Base-by-base conservation (phyloP, 2,113 vertebrate genomes). In the Gymnogyps californianus region DNA sequence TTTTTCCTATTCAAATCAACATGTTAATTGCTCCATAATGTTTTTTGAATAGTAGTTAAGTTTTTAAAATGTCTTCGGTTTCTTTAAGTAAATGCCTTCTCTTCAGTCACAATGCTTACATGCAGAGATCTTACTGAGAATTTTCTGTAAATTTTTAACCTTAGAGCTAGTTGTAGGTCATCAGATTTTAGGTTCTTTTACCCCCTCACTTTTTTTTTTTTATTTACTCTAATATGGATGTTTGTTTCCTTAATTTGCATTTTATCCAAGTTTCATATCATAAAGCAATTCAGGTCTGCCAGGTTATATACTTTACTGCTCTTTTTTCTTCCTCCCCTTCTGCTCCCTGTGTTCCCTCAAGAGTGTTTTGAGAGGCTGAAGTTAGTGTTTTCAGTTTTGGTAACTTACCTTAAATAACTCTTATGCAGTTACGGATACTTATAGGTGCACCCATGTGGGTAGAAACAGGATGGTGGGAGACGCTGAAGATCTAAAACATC, bases 221-320 rank as follows among this genome's bases (percentile, higher is more conserved):
- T 54, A 4, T 54, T 55, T 76, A 18, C 17, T 84, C 7, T 69
- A 62, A 36, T 40, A 4, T 28, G 5, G 13, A 31, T n/a, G 5
- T 81, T 82, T 76, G 6, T 95, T 92, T 81, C 36, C 34, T 57
- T 91, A 32, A n/a, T 89, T 90, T 85, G 31, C 36, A 34, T 90
- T 78, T 87, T 79, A 31, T 46, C 34, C 36, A 66, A 4, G 31
- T 85, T 90, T 95, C 15, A 14, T 76, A 11, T 70, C 36, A 18
- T 65, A 70, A 87, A 85, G 19, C 67, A 65, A 11, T 66, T 85
- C 40, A 65, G 32, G 54, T 89, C 44, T 94, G 28, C 34, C 31
- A 79, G 54, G 40, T 58, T 84, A 12, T 34, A 17, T 22, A 46
- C 20, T 83, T 86, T 6, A 31, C 25, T 69, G 18, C 32, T 83